phyloP scores from a whole-genome alignment of 1,140 invertebrate species.

The Eurosta solidaginis region DNA sequence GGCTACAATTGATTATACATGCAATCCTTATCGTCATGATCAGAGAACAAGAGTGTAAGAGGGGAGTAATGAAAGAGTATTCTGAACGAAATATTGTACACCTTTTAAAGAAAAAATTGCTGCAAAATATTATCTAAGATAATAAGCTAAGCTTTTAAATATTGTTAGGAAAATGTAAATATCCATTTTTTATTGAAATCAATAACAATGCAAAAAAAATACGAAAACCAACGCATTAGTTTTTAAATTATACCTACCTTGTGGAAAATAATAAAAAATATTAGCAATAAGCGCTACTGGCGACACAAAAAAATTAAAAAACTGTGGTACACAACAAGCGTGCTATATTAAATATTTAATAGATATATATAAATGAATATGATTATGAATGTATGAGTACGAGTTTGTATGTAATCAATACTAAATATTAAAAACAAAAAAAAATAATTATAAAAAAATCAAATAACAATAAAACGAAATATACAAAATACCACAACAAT shows the following conservation, averaged over 20 bases:
- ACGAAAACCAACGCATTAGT: too few species aligned
- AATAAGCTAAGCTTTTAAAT: constrained; percentile 16
- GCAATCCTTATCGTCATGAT: too few species aligned
- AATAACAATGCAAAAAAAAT: too few species aligned
- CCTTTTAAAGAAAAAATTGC: background rate
- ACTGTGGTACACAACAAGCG: constrained; percentile 16
- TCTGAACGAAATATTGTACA: background rate
- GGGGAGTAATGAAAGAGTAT: too few species aligned
- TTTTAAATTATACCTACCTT: constrained; percentile 5
- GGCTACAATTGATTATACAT: too few species aligned
- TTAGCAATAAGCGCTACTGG: background rate
- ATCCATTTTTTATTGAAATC: too few species aligned
- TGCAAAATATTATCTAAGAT: background rate
- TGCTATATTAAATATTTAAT: background rate
- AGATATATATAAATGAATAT: background rate
- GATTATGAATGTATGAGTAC: background rate
- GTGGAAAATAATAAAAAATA: background rate
- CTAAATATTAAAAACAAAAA: too few species aligned
- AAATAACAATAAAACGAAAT: background rate
- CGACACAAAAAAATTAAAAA: constrained; percentile 11
- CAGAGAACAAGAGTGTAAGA: too few species aligned
- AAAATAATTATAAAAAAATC: background rate
- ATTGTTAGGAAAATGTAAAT: constrained; percentile 7
- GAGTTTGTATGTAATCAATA: background rate
- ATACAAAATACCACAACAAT: background rate